A percentile compares a stretch with the other conserved stretches of the same genome.
Conservation (phyloP, 2,797 vertebrate species). For the Tokudaia muenninki region DNA sequence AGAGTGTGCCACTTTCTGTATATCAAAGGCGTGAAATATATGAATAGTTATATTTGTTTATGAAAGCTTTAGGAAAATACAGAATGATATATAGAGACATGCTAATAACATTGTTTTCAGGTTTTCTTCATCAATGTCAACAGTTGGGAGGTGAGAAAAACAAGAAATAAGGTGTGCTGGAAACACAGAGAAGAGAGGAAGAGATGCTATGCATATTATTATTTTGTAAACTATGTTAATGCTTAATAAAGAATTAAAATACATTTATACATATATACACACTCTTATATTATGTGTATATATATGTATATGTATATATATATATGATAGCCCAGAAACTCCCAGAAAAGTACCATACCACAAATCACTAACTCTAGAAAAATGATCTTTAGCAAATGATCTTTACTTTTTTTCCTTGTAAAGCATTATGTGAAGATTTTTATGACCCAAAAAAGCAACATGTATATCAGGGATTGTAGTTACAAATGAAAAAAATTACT, state of each 20-base stretch:
- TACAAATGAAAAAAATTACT: slow-evolving; percentile 1
- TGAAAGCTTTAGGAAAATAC: slow-evolving; percentile 3
- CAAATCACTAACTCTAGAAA: neutral
- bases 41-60: slow-evolving; percentile 13
- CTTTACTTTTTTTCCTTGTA: neutral
- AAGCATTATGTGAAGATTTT: neutral
- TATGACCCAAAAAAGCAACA: neutral
- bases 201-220: neutral
- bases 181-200: neutral
- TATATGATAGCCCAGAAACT: slow-evolving; percentile 25
- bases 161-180: neutral
- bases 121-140: slow-evolving; percentile 11
- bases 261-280: neutral
- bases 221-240: neutral
- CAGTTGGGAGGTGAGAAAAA: neutral
- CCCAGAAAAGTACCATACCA: neutral
- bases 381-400: neutral
- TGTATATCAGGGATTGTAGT: neutral
- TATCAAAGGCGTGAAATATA: neutral
- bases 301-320: too few relatives aligned
- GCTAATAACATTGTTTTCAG: slow-evolving; percentile 10
- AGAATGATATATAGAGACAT: neutral
- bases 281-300: too few relatives aligned
- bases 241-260: slow-evolving; percentile 38
- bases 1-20: neutral